Percentiles rank a stretch among this genome's conserved stretches.
phyloP scores from a whole-genome alignment of 2,797 vertebrate species.

The Bradypodion ventrale region DNA sequence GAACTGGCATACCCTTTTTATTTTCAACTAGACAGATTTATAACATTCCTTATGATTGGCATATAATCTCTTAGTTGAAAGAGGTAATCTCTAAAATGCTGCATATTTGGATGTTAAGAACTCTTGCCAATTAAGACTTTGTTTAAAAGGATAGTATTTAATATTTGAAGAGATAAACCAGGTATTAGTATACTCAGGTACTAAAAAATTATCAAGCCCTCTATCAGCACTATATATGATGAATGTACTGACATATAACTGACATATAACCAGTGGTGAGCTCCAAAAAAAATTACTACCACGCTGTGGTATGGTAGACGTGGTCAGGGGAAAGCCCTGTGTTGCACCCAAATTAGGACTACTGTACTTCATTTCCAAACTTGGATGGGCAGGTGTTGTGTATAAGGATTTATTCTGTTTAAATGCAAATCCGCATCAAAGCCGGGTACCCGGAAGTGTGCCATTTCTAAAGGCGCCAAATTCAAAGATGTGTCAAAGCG shows the following conservation, averaged over 20 bases:
- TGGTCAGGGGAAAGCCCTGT: no score
- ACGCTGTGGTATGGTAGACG: no score
- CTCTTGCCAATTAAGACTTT: not conserved
- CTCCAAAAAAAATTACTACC: no score
- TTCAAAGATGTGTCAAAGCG: no score
- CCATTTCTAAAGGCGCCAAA: no score
- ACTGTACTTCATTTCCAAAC: no score
- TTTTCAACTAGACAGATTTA: not conserved
- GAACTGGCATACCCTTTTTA: not conserved
- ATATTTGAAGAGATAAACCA: not conserved
- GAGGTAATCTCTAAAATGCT: fast-evolving
- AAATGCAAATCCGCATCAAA: no score
- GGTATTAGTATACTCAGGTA: fast-evolving
- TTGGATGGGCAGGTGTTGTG: no score
- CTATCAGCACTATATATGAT: fast-evolving
- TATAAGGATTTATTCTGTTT: no score
- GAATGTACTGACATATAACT: not conserved
- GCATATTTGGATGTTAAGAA: fast-evolving
- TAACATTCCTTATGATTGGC: not conserved
- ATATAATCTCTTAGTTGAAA: not conserved
- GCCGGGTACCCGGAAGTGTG: no score
- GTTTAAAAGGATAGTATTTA: not conserved
- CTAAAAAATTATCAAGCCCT: not conserved
- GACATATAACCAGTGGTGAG: no score
- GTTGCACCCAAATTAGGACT: no score